Conservation (phyloP, 1,140 invertebrate species). For the Chymomyza costata region DNA sequence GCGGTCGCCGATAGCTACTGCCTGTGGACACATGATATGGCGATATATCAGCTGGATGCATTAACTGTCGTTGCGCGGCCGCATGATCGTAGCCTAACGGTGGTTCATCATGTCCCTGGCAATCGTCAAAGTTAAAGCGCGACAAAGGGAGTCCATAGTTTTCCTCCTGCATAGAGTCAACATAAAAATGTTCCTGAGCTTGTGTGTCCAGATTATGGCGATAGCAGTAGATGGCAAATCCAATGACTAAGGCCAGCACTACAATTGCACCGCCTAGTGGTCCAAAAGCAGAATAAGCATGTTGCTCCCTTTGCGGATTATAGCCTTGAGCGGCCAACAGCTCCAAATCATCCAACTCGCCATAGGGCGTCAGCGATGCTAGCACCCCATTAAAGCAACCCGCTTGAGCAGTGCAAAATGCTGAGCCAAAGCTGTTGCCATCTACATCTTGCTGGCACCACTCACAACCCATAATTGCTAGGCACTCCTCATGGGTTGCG, state of each 20-base stretch:
- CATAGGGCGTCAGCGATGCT: constrained; percentile 88
- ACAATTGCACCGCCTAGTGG: constrained; percentile 80
- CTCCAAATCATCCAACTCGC: constrained; percentile 80
- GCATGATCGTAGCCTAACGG: constrained; percentile 65
- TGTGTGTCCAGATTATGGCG: constrained; percentile 79
- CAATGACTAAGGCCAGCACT: constrained; percentile 79
- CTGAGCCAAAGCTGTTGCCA: constrained; percentile 81
- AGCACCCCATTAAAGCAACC: constrained; percentile 89
- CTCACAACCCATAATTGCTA: constrained; percentile 91
- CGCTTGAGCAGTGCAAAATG: constrained; percentile 87
- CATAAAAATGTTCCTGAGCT: constrained; percentile 76
- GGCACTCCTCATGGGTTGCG: constrained; percentile 83
- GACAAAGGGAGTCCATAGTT: constrained; percentile 72
- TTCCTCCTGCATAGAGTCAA: constrained; percentile 76
- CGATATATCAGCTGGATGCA: constrained; percentile 82
- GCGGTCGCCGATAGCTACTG: constrained; percentile 83
- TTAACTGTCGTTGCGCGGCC: constrained; percentile 61
- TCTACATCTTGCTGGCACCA: constrained; percentile 91
- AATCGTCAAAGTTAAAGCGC: constrained; percentile 72
- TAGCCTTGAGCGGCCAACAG: constrained; percentile 75
- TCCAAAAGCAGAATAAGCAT: constrained; percentile 79
- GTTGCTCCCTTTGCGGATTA: constrained; percentile 76
- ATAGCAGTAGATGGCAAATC: constrained; percentile 81
- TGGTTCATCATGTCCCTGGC: constrained; percentile 64
- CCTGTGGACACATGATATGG: constrained; percentile 90